Evolutionary conservation across 2,888 invertebrate genomes (phyloP), one percentile per base, ranked within the genome.

Genomic region (Drosophila incognita): DNA sequence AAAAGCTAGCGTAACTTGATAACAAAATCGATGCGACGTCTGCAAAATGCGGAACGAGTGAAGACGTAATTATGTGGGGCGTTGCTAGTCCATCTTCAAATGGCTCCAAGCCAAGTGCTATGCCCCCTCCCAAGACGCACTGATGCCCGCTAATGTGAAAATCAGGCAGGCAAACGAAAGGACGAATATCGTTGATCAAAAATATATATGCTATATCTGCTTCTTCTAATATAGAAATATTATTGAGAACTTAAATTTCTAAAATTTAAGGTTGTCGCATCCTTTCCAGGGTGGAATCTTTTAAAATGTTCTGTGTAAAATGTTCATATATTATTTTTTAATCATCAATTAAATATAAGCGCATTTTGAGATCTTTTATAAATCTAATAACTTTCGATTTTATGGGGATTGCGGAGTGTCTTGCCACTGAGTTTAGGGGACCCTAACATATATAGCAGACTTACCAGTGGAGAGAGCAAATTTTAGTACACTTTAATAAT

Each of bases 1-100:
- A 86, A 86, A 86, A 71, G 88, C 88, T 65, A 65, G 72, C 76
- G 90, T 78, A 87, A 87, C 78, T 78, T 81, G 87, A 90, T 89
- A 76, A 76, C 84, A 89, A 87, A 87, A 87, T 90, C 89, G 87
- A 87, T 87, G 82, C 77, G 59, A 73, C 59, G 68, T 68, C 65
- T 64, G 56, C 24, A 13, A 61, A 62, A 27, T 24, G 59, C 15
- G 49, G 15, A 40, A 53, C 48, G 18, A 33, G 61, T 54, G 57
- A 18, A 56, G 57, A 38, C 68, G 57, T 79, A 81, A 81, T 77
- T 79, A 73, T 81, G 62, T 72, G 40, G 54, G 76, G 66, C 64
- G 64, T 67, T 62, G 36, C 65, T 48, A 31, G 63, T 68, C 42
- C 65, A 56, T 74, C 74, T 56, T 68, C 63, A 57, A 66, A 69